Evolutionary conservation across 2,797 vertebrate genomes (phyloP).

Genomic region (Holocentrus rufus): DNA sequence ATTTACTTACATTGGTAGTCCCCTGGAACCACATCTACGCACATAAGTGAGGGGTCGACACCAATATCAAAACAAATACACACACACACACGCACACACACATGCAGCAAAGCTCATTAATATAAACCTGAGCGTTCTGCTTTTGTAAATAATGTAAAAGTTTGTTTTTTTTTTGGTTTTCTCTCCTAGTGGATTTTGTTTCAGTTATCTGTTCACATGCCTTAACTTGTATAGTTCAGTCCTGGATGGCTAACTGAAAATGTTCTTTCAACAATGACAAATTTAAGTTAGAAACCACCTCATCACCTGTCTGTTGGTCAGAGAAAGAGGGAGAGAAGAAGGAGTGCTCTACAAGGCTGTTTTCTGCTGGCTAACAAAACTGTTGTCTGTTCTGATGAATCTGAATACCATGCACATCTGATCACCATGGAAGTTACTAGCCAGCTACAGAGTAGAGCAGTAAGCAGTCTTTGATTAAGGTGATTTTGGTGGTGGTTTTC

Average conservation of each 20-base stretch:
- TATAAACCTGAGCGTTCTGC: conserved; percentile 62
- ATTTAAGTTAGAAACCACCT: conserved; percentile 65
- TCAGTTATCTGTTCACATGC: conserved; percentile 80
- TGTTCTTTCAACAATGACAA: conserved; percentile 44
- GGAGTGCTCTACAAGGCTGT: conserved; percentile 29
- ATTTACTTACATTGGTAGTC: conserved; percentile 52
- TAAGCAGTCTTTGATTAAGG: conserved; percentile 43
- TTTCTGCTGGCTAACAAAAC: conserved; percentile 48
- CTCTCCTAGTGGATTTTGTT: conserved; percentile 71
- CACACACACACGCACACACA: conserved; percentile 46
- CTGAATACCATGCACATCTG: conserved; percentile 46
- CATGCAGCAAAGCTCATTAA: conserved; percentile 61
- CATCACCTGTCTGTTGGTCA: conserved; percentile 46
- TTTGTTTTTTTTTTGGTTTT: conserved; percentile 65
- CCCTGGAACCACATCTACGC: conserved; percentile 57
- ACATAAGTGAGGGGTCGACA: conserved; percentile 53
- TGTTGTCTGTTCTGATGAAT: conserved; percentile 44
- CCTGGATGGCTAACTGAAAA: conserved; percentile 65
- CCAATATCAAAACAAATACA: conserved; percentile 41
- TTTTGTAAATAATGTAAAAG: conserved; percentile 79
- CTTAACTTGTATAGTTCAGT: conserved; percentile 83
- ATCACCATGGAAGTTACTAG: conserved; percentile 53
- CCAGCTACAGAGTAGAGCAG: conserved; percentile 55
- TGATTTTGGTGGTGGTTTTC: conserved; percentile 63
- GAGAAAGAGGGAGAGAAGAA: no score